Conservation (phyloP, 64 coral and sea anemone species). For the Exaiptasia diaphana region DNA sequence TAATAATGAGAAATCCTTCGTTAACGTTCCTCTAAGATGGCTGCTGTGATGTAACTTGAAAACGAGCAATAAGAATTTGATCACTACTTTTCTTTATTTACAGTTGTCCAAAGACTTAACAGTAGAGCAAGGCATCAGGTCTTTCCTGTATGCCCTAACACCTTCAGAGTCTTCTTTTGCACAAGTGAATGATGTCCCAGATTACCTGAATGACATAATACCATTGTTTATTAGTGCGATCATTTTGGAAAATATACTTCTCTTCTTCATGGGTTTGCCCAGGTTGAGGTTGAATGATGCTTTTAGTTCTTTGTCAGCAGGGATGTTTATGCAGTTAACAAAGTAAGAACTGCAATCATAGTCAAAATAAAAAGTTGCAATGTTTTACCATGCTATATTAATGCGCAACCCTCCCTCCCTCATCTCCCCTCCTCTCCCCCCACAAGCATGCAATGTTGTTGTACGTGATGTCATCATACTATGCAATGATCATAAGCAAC, state of each 20-base stretch:
- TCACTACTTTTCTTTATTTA: background rate
- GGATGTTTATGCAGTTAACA: constrained; percentile 38
- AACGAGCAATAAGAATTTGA: too few relatives aligned
- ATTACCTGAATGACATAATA: constrained; percentile 62
- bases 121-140: constrained; percentile 5
- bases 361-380: too few relatives aligned
- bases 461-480: too few relatives aligned
- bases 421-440: too few relatives aligned
- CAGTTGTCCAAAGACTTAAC: constrained; percentile 9
- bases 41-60: too few relatives aligned
- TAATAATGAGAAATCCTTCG: too few relatives aligned
- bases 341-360: too few relatives aligned
- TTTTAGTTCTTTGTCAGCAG: constrained; percentile 58
- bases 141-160: constrained; percentile 47
- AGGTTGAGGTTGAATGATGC: constrained; percentile 59
- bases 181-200: constrained; percentile 30
- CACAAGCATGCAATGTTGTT: too few relatives aligned
- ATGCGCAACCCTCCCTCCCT: too few relatives aligned
- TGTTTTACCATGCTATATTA: too few relatives aligned
- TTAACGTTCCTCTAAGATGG: too few relatives aligned
- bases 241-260: constrained; percentile 43
- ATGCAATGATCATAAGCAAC: too few relatives aligned
- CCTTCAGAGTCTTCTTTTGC: constrained; percentile 47
- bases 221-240: constrained; percentile 54
- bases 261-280: constrained; percentile 26